Percentiles rank a stretch among this genome's conserved stretches.
phyloP scores from a whole-genome alignment of 2,797 vertebrate species.

The Cottoperca gobio region DNA sequence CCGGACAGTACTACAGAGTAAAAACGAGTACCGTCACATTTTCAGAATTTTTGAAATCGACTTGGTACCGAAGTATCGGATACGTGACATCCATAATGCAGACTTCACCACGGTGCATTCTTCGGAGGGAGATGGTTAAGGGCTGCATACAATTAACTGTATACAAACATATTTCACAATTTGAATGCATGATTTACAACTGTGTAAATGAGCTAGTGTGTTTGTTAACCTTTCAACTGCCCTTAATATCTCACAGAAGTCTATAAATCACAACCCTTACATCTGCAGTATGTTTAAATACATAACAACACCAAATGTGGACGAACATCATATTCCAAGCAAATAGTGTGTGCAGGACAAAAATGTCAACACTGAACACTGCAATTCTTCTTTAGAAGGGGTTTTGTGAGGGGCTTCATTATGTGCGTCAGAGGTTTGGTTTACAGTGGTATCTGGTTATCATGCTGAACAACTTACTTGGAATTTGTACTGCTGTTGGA shows the following conservation, averaged over 20 bases:
- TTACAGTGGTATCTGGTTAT: slow-evolving; percentile 26
- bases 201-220: not conserved
- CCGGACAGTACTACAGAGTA: too few species aligned
- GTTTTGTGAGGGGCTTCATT: slow-evolving; percentile 8
- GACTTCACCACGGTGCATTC: slow-evolving; percentile 28
- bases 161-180: not conserved
- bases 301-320: slow-evolving; percentile 12
- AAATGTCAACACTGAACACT: slow-evolving; percentile 40
- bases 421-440: slow-evolving; percentile 26
- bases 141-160: not conserved
- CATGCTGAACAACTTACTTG: not conserved
- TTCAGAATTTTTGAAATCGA: too few species aligned
- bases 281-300: not conserved
- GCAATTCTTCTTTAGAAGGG: slow-evolving; percentile 1
- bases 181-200: not conserved
- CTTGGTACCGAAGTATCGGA: too few species aligned
- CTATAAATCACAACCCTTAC: not conserved
- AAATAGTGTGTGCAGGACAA: slow-evolving; percentile 7
- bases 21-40: too few species aligned
- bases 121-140: slow-evolving; percentile 11
- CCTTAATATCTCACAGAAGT: not conserved
- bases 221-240: not conserved
- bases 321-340: slow-evolving; percentile 12
- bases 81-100: not conserved
- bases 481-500: slow-evolving; percentile 3